Evolutionary conservation across 2,113 vertebrate genomes (phyloP).

Genomic region (Hemibates koningsi): DNA sequence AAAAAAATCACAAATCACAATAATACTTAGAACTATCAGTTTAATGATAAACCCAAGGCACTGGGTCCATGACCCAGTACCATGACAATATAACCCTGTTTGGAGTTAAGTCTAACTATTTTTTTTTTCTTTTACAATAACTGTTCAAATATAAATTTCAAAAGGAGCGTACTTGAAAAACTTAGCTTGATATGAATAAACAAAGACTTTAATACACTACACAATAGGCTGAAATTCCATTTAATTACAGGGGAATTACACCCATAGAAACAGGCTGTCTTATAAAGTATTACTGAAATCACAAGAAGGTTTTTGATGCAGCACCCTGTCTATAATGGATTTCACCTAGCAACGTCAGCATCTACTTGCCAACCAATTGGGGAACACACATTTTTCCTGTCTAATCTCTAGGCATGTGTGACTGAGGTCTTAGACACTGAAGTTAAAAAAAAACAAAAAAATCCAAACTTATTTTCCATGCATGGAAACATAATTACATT

Average conservation of each 20-base stretch:
- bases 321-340: not conserved
- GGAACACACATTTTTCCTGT: not conserved
- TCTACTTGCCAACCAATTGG: not conserved
- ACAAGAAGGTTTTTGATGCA: not conserved
- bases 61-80: not conserved
- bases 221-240: not conserved
- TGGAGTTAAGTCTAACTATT: not conserved
- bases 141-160: not conserved
- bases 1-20: not conserved
- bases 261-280: not conserved
- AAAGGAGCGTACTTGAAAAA: not conserved
- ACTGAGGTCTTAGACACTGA: not conserved
- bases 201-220: not conserved
- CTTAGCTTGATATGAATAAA: not conserved
- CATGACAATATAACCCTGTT: accelerated
- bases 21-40: not conserved
- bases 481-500: not conserved
- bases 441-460: not conserved
- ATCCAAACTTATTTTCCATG: not conserved
- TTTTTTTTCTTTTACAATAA: not conserved
- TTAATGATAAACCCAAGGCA: accelerated
- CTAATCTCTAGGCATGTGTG: not conserved
- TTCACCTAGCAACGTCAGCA: not conserved
- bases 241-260: not conserved
- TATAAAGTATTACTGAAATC: not conserved